Evolutionary conservation across 2,113 vertebrate genomes (phyloP).

Genomic region (Heterocephalus glaber): DNA sequence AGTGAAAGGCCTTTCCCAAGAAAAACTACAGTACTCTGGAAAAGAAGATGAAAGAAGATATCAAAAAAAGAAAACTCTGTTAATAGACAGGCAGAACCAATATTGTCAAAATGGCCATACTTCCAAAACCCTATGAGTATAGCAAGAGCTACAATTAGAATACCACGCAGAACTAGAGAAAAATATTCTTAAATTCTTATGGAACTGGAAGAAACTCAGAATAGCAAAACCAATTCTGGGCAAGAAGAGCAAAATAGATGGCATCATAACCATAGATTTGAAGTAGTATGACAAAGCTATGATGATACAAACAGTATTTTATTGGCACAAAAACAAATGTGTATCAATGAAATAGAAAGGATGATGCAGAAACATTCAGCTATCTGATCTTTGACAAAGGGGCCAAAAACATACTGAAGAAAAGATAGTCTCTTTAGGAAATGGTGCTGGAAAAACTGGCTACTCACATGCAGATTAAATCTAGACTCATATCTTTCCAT

Average conservation of each 20-base stretch:
- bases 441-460: neutral
- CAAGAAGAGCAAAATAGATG: neutral
- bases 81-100: neutral
- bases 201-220: neutral
- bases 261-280: neutral
- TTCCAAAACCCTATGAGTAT: neutral
- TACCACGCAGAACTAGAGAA: neutral
- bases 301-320: neutral
- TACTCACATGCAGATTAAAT: neutral
- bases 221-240: neutral
- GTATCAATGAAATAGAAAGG: neutral
- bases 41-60: neutral
- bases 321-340: neutral
- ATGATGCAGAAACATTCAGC: neutral
- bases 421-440: neutral
- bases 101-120: neutral
- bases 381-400: neutral
- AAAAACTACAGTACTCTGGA: neutral
- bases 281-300: neutral
- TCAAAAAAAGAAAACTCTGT: neutral
- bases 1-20: neutral
- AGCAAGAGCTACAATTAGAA: neutral
- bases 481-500: neutral
- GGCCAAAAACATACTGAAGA: neutral
- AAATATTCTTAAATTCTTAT: neutral